Evolutionary conservation across 2,888 invertebrate genomes (phyloP).

Genomic region (Xanthorhoe spadicearia): DNA sequence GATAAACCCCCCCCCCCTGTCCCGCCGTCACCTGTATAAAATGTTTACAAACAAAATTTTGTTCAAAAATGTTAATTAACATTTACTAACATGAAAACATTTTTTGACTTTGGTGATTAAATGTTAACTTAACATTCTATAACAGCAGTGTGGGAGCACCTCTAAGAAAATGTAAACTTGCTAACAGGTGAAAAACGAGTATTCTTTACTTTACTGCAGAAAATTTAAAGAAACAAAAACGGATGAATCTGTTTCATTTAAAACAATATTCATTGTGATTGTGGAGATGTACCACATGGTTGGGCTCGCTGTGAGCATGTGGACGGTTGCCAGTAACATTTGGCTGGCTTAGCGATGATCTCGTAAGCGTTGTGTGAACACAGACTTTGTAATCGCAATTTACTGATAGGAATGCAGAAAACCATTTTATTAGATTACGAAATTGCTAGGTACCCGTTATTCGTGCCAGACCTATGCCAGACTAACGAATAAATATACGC

Average conservation of each 20-base stretch:
- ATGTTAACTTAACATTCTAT: too few relatives aligned
- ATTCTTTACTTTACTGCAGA: background rate
- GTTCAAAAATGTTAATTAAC: too few relatives aligned
- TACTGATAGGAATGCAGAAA: constrained; percentile 35
- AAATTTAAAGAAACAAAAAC: constrained; percentile 13
- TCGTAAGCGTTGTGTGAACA: constrained; percentile 45
- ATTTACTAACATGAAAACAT: too few relatives aligned
- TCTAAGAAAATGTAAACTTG: too few relatives aligned
- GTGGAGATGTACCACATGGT: constrained; percentile 31
- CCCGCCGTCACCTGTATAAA: too few relatives aligned
- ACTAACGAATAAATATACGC: background rate
- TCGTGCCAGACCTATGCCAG: constrained; percentile 4
- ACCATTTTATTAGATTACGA: constrained; percentile 32
- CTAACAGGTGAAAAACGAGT: background rate
- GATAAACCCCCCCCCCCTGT: too few relatives aligned
- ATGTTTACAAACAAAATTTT: too few relatives aligned
- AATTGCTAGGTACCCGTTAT: constrained; percentile 20
- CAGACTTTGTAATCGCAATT: constrained; percentile 42
- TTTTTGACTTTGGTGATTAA: too few relatives aligned
- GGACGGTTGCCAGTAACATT: constrained; percentile 46
- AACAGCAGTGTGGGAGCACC: too few relatives aligned
- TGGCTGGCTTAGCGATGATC: constrained; percentile 43
- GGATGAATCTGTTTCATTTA: constrained; percentile 20
- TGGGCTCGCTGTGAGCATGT: constrained; percentile 34
- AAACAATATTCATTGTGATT: constrained; percentile 31